Evolutionary conservation across 2,797 vertebrate genomes (phyloP).

Genomic region (Typhlichthys subterraneus): DNA sequence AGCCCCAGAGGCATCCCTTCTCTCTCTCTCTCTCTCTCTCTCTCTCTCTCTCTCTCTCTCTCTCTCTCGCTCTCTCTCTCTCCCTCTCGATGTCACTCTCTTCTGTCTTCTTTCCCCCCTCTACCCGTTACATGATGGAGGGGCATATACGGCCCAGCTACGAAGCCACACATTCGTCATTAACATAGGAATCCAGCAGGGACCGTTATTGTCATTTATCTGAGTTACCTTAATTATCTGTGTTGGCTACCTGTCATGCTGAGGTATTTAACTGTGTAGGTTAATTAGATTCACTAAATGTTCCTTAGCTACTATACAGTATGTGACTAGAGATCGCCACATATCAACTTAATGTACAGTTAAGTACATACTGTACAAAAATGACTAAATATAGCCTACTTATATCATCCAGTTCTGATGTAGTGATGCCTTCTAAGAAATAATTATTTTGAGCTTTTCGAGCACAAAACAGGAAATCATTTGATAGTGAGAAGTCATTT

Average conservation of each 20-base stretch:
- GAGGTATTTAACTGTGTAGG: conserved; percentile 31
- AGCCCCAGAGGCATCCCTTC: conserved; percentile 61
- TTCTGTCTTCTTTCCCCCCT: conserved; percentile 33
- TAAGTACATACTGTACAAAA: not conserved
- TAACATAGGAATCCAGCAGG: conserved; percentile 43
- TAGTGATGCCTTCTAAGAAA: conserved; percentile 1
- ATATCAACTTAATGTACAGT: too few relatives aligned
- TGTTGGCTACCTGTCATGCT: conserved; percentile 44
- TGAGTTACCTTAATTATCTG: conserved; percentile 48
- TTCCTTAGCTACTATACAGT: not conserved
- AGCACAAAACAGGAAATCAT: not conserved
- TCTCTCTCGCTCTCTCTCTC: conserved; percentile 18
- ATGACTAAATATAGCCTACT: not conserved
- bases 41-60: conserved; percentile 24
- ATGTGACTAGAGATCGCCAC: not conserved
- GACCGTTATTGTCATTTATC: conserved; percentile 55
- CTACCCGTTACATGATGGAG: conserved; percentile 48
- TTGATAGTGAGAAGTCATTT: not conserved
- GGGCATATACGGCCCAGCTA: conserved; percentile 35
- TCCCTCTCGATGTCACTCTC: conserved; percentile 35
- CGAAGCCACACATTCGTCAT: conserved; percentile 64
- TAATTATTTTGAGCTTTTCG: not conserved
- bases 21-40: conserved; percentile 27
- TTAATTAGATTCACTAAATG: conserved; percentile 14
- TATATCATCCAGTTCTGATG: not conserved